A percentile compares a stretch with the other conserved stretches of the same genome.
Conservation (phyloP, 92 coral and sea anemone genomes). For the Pocillopora meandrina region DNA sequence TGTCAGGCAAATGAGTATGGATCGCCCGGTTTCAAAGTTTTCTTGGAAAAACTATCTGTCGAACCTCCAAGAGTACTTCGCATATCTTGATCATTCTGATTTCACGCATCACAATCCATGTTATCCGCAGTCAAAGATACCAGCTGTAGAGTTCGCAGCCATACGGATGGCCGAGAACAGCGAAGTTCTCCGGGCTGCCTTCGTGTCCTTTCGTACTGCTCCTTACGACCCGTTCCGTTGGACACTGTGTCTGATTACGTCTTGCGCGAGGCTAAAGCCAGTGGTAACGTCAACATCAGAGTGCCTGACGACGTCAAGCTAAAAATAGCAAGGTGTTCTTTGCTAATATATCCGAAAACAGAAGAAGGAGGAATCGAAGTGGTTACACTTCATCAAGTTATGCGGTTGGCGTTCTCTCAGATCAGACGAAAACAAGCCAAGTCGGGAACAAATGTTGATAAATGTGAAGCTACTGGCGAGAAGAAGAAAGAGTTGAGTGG, state of each 20-base stretch:
- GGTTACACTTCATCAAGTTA: constrained; percentile 80
- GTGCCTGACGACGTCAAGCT: constrained; percentile 77
- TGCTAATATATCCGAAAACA: constrained; percentile 68
- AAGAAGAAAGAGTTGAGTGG: constrained; percentile 16
- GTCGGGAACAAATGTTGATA: neutral
- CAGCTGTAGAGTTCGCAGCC: constrained; percentile 81
- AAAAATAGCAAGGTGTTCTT: constrained; percentile 79
- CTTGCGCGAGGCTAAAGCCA: constrained; percentile 27
- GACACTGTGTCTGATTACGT: constrained; percentile 71
- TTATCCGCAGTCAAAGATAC: constrained; percentile 85
- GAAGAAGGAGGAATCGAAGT: constrained; percentile 88
- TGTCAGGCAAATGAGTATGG: constrained; percentile 76
- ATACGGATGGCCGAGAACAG: constrained; percentile 83
- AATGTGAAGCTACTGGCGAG: neutral
- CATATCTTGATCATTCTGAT: constrained; percentile 69
- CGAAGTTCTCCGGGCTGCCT: constrained; percentile 71
- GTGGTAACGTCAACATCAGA: constrained; percentile 16
- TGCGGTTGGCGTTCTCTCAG: constrained; percentile 76
- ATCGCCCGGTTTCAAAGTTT: constrained; percentile 77
- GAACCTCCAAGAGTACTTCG: constrained; percentile 62
- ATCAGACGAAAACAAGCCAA: constrained; percentile 44
- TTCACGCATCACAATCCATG: constrained; percentile 75
- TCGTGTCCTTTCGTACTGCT: constrained; percentile 82
- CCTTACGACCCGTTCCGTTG: constrained; percentile 88
- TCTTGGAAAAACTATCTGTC: constrained; percentile 73